phyloP scores from a whole-genome alignment of 2,888 invertebrate species.

The Coelopa pilipes region DNA sequence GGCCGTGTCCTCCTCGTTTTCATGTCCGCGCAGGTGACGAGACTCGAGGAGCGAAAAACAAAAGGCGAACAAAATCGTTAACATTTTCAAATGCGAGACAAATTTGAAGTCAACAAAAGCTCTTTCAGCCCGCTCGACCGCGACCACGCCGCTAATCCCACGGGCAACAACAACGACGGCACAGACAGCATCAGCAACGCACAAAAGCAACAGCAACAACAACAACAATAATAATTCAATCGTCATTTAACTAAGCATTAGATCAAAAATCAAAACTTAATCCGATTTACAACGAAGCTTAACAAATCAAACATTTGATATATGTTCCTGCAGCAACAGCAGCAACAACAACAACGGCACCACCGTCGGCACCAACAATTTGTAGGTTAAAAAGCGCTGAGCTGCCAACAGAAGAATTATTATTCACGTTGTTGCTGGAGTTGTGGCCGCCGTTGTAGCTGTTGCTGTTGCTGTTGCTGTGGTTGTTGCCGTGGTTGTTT shows the following conservation, averaged over 20 bases:
- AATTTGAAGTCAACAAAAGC: neutral
- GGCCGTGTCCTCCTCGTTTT: too few relatives aligned
- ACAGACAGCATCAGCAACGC: neutral
- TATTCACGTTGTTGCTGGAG: conserved; percentile 10
- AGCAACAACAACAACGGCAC: conserved; percentile 44
- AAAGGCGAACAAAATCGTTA: neutral
- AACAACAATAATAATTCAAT: conserved; percentile 24
- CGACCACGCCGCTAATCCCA: too few relatives aligned
- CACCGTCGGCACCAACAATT: conserved; percentile 18
- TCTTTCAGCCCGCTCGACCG: neutral
- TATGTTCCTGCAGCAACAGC: neutral
- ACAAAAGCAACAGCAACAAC: neutral
- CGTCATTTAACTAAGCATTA: conserved; percentile 40
- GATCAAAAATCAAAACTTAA: conserved; percentile 36
- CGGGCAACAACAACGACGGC: too few relatives aligned
- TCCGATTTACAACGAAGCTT: conserved; percentile 46
- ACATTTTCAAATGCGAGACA: neutral
- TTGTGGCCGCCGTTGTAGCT: conserved; percentile 38
- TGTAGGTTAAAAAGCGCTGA: conserved; percentile 26
- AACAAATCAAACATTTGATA: conserved; percentile 41
- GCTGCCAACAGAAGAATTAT: conserved; percentile 24
- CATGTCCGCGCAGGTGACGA: too few relatives aligned
- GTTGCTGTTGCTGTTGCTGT: conserved; percentile 42
- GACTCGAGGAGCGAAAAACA: neutral
- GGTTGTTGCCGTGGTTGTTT: conserved; percentile 44